Percentiles rank a stretch among this genome's conserved stretches.
phyloP scores from a whole-genome alignment of 1,140 invertebrate genomes.

The Scaptomyza pallida region DNA sequence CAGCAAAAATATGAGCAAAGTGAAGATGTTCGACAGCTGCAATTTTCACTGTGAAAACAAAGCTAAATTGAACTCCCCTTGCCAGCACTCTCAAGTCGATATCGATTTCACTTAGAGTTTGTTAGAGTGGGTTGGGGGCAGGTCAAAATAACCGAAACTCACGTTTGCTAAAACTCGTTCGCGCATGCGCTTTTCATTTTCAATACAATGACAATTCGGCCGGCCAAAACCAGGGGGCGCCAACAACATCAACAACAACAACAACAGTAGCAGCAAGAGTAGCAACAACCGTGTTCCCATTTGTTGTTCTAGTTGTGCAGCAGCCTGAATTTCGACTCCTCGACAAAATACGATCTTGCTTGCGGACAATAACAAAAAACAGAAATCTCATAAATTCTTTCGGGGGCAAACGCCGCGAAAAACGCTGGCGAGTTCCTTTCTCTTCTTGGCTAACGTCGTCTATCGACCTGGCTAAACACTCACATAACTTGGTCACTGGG shows the following conservation, averaged over 20 bases:
- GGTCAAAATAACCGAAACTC: conserved; percentile 41
- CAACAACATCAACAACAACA: conserved; percentile 17
- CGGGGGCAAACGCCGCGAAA: conserved; percentile 51
- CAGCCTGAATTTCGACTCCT: conserved; percentile 37
- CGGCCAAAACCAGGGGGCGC: conserved; percentile 60
- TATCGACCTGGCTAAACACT: conserved; percentile 39
- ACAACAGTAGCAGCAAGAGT: too few relatives aligned
- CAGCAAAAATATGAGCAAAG: conserved; percentile 32
- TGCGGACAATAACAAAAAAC: conserved; percentile 41
- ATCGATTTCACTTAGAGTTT: conserved; percentile 72
- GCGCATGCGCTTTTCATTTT: conserved; percentile 73
- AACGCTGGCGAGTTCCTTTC: conserved; percentile 66
- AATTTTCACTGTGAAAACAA: conserved; percentile 67
- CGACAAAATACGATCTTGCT: conserved; percentile 4
- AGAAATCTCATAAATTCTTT: conserved; percentile 70
- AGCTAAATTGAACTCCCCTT: conserved; percentile 39
- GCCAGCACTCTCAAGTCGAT: conserved; percentile 31
- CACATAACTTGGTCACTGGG: conserved; percentile 76
- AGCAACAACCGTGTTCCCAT: too few relatives aligned
- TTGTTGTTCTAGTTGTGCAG: conserved; percentile 46
- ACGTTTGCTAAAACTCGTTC: conserved; percentile 63
- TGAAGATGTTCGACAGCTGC: conserved; percentile 55
- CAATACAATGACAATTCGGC: conserved; percentile 62
- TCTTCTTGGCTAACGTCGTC: conserved; percentile 47
- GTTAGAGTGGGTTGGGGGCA: conserved; percentile 21